Percentiles rank a stretch among this genome's conserved stretches.
These are phyloP conservation scores for Geotrypetes seraphini DNA, from an alignment of 2,797 vertebrate genomes.

Conservation along the genomic window DNA sequence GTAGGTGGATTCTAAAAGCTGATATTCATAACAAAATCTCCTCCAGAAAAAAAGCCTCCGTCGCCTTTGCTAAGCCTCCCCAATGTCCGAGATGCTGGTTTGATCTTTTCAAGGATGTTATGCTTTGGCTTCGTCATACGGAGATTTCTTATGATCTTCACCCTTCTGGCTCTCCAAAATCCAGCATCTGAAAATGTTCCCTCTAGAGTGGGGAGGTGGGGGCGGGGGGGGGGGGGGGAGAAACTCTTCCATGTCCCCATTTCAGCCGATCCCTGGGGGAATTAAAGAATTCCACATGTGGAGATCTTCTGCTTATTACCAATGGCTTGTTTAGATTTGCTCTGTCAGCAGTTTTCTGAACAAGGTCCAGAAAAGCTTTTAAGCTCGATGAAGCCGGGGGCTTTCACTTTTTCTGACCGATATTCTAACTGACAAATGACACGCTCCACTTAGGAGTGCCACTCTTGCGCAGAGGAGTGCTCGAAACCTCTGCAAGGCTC, in stretches of 20 bases:
- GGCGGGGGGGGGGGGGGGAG: neutral
- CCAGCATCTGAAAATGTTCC: too few relatives aligned
- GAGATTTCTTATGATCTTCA: neutral
- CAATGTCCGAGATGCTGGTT: neutral
- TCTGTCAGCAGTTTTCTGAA: slow-evolving; percentile 74
- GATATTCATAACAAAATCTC: too few relatives aligned
- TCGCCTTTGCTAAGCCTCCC: neutral
- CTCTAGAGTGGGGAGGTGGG: neutral
- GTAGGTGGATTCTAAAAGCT: too few relatives aligned
- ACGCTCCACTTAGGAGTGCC: slow-evolving; percentile 42
- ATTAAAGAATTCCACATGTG: slow-evolving; percentile 47
- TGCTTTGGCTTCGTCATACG: neutral
- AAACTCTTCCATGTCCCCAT: slow-evolving; percentile 1
- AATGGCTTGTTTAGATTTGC: slow-evolving; percentile 66
- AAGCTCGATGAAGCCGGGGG: slow-evolving; percentile 60
- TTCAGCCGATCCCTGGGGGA: slow-evolving; percentile 26
- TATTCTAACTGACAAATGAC: slow-evolving; percentile 42
- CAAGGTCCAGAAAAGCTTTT: slow-evolving; percentile 85
- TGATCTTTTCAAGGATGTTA: fast-evolving
- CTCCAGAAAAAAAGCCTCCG: too few relatives aligned
- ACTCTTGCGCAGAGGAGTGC: too few relatives aligned
- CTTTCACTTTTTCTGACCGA: slow-evolving; percentile 45
- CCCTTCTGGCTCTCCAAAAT: neutral
- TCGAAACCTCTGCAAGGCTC: too few relatives aligned
- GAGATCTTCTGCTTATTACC: slow-evolving; percentile 58